These are phyloP conservation scores for Aspidoscelis tigris DNA, from an alignment of 2,113 vertebrate genomes.

Conservation along the genomic window DNA sequence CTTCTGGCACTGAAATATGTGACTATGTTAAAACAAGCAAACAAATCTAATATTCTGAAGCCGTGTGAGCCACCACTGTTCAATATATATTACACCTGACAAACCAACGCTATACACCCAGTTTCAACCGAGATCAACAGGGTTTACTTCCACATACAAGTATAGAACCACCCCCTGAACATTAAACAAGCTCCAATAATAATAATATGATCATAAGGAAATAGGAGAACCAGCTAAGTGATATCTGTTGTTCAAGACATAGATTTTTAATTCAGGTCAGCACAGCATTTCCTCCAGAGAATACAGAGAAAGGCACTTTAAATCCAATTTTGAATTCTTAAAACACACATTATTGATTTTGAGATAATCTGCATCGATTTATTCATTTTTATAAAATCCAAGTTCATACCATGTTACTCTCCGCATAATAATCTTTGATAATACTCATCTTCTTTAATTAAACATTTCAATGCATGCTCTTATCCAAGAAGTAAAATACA, in stretches of 20 bases:
- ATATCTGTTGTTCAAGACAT: conserved; percentile 12
- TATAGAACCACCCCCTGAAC: not conserved
- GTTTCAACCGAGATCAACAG: no score
- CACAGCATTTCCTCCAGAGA: not conserved
- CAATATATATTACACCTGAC: not conserved
- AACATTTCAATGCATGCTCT: not conserved
- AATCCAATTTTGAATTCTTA: conserved; percentile 23
- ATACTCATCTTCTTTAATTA: conserved; percentile 5
- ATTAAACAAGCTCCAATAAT: not conserved
- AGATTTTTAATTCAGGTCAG: conserved; percentile 20
- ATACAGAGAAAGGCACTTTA: conserved; percentile 13
- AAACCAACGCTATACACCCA: no score
- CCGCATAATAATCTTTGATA: conserved; percentile 20
- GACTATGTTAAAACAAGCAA: not conserved
- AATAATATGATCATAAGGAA: not conserved
- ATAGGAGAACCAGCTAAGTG: not conserved
- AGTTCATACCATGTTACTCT: conserved; percentile 4
- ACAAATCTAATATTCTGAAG: no score
- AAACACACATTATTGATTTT: conserved; percentile 24
- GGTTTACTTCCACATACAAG: not conserved
- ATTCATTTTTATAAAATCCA: conserved; percentile 25
- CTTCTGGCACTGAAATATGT: not conserved
- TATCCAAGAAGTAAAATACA: not conserved
- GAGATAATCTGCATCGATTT: conserved; percentile 27
- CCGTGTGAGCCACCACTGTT: no score